These are phyloP conservation scores for Ethmia dodecea DNA, from an alignment of 2,888 invertebrate genomes.

Conservation along the genomic window DNA sequence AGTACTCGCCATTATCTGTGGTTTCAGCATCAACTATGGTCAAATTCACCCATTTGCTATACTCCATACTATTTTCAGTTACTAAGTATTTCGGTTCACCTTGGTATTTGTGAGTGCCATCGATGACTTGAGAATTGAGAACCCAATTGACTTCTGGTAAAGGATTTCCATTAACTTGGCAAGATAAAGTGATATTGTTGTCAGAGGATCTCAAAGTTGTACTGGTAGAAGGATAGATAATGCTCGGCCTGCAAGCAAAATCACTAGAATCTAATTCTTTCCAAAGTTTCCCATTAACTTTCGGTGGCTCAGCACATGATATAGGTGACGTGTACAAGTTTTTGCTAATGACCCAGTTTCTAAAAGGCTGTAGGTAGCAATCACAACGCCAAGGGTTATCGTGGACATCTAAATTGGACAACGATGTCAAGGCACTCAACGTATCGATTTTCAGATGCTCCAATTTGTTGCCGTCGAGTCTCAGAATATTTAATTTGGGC, in stretches of 20 bases:
- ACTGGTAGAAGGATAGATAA: constrained; percentile 79
- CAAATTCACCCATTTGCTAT: constrained; percentile 81
- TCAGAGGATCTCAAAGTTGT: constrained; percentile 80
- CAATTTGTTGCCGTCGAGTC: constrained; percentile 85
- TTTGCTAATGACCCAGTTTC: constrained; percentile 84
- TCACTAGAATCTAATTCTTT: constrained; percentile 82
- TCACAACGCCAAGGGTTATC: constrained; percentile 94
- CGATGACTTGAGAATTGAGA: constrained; percentile 80
- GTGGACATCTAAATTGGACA: constrained; percentile 85
- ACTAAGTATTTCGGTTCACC: constrained; percentile 69
- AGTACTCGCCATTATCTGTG: constrained; percentile 84
- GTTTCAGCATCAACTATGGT: constrained; percentile 80
- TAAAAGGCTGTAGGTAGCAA: constrained; percentile 87
- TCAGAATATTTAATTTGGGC: constrained; percentile 81
- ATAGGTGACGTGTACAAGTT: constrained; percentile 87
- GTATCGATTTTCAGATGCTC: constrained; percentile 81
- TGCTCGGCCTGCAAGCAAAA: constrained; percentile 90
- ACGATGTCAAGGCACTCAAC: constrained; percentile 79
- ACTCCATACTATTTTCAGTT: constrained; percentile 46
- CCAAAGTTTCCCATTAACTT: constrained; percentile 85
- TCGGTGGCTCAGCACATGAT: constrained; percentile 83
- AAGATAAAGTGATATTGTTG: constrained; percentile 83
- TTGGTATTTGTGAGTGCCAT: constrained; percentile 67
- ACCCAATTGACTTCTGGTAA: constrained; percentile 87
- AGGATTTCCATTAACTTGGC: constrained; percentile 86